Evolutionary conservation across 2,797 vertebrate species (phyloP), one percentile per base, ranked within the genome.

Genomic region (Psittacula echo): DNA sequence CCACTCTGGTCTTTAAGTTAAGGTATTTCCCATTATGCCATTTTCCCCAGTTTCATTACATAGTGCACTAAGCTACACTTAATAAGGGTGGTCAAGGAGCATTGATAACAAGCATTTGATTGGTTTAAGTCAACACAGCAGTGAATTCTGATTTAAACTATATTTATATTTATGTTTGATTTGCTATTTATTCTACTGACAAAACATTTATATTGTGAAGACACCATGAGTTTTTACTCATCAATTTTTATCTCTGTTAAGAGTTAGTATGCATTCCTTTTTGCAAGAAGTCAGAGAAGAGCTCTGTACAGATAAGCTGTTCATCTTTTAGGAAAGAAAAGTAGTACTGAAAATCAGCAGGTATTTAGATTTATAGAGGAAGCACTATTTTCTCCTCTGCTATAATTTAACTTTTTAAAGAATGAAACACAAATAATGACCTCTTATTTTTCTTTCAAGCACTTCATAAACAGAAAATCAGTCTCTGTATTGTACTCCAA

Each of bases 401-500:
- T 82, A 42, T 66, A 54, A 54, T 66, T 42, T 82, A 23, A 34
- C 5, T 17, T 74, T 71, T 85, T 74, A 64, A 81, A 84, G n/a
- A 80, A 86, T n/a, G 23, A 67, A 89, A 88, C 16, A 73, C 48
- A 27, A 89, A 58, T 61, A 88, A 68, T 86, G 24, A 78, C 21
- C 11, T 27, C 27, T 83, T 85, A 51, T 22, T 87, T 91, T 93
- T 80, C n/a, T 72, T 91, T 81, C 66, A 77, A 78, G 30, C 10
- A 75, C 24, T 83, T 85, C 58, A 60, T 62, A 68, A 87, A 78
- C 47, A 81, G 60, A 84, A 91, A 87, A 87, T 67, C 62, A 89
- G 56, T 48, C 34, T 80, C 45, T 78, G 13, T 37, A 75, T 62
- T 82, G 21, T 87, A 24, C 23, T 75, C 42, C 19, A 80, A 85